Evolutionary conservation across 2,113 vertebrate species (phyloP).

Genomic region (Accipiter cooperii): DNA sequence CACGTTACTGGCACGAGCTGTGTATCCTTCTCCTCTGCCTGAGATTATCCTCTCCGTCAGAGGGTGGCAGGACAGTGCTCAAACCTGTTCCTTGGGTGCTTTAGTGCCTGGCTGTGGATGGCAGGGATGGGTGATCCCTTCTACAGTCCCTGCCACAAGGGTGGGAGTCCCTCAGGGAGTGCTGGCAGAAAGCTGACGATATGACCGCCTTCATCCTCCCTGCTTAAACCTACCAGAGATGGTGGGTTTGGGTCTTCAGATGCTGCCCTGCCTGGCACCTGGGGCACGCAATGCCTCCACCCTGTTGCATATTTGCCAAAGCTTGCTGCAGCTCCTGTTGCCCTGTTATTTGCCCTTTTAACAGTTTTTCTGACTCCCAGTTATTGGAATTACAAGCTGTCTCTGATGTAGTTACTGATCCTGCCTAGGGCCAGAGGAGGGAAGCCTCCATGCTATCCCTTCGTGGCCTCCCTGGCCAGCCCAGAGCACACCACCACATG

Average conservation of each 20-base stretch:
- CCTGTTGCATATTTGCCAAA: not conserved
- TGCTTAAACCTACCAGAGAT: not conserved
- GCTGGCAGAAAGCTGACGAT: not conserved
- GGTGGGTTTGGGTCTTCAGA: not conserved
- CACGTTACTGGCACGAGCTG: not conserved
- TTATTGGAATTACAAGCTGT: not conserved
- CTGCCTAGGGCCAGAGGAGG: not conserved
- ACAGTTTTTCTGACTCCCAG: not conserved
- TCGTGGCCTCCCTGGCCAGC: not conserved
- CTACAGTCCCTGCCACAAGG: not conserved
- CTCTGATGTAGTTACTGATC: not conserved
- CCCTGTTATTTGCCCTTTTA: not conserved
- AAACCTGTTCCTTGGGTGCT: not conserved
- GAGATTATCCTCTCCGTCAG: not conserved
- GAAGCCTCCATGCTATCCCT: not conserved
- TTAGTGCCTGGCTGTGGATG: not conserved
- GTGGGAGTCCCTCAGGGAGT: not conserved
- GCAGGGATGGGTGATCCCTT: not conserved
- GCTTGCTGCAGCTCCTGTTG: not conserved
- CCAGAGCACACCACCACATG: not conserved
- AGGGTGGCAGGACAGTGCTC: not conserved
- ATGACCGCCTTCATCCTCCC: not conserved
- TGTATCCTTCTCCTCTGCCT: not conserved
- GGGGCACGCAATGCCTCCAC: accelerated
- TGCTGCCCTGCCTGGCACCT: not conserved